Evolutionary conservation across 2,888 invertebrate genomes (phyloP).

Genomic region (Psococerastis gibbosa): DNA sequence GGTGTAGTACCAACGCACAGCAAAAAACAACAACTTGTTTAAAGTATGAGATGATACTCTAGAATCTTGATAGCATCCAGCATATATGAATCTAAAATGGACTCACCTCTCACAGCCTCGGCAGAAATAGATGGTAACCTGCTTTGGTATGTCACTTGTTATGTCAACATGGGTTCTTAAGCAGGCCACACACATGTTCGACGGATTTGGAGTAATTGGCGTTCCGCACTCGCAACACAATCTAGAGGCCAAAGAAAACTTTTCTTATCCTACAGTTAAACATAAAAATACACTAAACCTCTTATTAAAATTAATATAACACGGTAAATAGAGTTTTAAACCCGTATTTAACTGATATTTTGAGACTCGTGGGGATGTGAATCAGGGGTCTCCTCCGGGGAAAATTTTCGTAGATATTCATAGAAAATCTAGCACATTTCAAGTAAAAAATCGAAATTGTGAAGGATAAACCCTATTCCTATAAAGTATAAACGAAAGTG

Average conservation of each 20-base stretch:
- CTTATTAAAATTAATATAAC: no score
- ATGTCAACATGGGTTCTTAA: constrained; percentile 83
- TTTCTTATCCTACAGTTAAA: no score
- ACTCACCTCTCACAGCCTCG: constrained; percentile 72
- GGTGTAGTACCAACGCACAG: background rate
- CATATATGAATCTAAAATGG: constrained; percentile 3
- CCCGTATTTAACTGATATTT: no score
- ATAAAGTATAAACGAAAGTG: no score
- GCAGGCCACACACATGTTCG: constrained; percentile 95
- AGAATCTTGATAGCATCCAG: constrained; percentile 3
- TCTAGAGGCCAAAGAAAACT: constrained; percentile 27
- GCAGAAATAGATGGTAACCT: constrained; percentile 76
- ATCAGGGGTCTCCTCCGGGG: no score
- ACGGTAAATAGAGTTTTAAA: no score
- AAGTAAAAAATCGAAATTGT: no score
- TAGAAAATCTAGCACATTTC: no score
- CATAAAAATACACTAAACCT: no score
- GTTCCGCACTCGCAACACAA: constrained; percentile 91
- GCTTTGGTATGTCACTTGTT: constrained; percentile 89
- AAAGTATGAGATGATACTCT: constrained; percentile 10
- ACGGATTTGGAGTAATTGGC: constrained; percentile 82
- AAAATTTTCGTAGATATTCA: no score
- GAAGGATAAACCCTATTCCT: no score
- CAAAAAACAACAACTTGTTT: background rate
- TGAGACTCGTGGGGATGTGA: no score